Percentiles rank a stretch among this genome's conserved stretches.
These are phyloP conservation scores for Adrianichthys oophorus DNA, from an alignment of 2,797 vertebrate genomes.

Conservation along the genomic window DNA sequence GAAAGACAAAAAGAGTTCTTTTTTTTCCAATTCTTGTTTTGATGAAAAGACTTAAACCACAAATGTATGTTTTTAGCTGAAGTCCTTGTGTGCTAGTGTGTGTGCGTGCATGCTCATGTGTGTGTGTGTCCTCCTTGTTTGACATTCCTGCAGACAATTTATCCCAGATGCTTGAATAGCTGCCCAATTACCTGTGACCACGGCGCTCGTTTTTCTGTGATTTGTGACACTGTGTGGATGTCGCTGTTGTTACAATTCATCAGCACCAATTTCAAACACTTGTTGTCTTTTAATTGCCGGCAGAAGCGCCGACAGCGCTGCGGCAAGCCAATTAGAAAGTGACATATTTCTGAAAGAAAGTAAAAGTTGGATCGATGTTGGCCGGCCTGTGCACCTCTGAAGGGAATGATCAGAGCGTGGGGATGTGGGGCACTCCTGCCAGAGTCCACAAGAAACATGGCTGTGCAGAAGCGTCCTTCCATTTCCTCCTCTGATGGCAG, in stretches of 20 bases:
- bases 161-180: conserved; percentile 37
- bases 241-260: conserved; percentile 35
- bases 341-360: conserved; percentile 9
- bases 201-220: conserved; percentile 31
- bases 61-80: background rate
- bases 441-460: conserved; percentile 38
- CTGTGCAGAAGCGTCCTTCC: conserved; percentile 39
- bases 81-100: background rate
- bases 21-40: too few relatives aligned
- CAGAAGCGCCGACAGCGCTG: conserved; percentile 13
- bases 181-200: conserved; percentile 50
- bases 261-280: conserved; percentile 21
- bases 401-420: conserved; percentile 31
- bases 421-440: conserved; percentile 42
- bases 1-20: too few relatives aligned
- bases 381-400: conserved; percentile 7
- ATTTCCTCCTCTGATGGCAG: conserved; percentile 16
- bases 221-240: conserved; percentile 27
- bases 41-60: background rate
- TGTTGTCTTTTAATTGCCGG: conserved; percentile 23
- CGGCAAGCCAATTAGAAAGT: conserved; percentile 20
- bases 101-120: background rate
- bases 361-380: background rate
- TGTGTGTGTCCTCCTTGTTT: conserved; percentile 17
- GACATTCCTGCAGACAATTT: conserved; percentile 26